Evolutionary conservation across 2,797 vertebrate genomes (phyloP), one percentile per base, ranked within the genome.

Genomic region (Pseudochromis fuscus): DNA sequence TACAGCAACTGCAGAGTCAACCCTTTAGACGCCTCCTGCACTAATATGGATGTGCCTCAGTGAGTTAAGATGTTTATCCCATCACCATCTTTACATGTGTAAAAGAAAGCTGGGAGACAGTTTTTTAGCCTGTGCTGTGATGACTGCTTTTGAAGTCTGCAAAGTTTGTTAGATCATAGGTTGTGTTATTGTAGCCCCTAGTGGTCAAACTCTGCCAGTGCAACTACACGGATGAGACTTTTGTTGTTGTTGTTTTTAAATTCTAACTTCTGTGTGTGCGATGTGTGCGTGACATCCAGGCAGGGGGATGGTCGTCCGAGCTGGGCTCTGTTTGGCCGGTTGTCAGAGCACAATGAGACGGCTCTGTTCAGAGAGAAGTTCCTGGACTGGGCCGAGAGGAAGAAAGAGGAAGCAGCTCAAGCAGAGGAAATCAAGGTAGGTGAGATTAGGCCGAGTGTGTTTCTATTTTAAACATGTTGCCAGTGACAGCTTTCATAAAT

Each of bases 301-400:
- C 67, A 90, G 67, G 94, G 94, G 10, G 93, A 95, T 30, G 80
- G 91, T 8, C 93, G 95, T 30, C 95, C 95, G 0, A 92, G 90
- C 55, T 95, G 95, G 95, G 71, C 93, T 56, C 84, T 95, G 61
- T 95, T 95, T 56, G 95, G 94, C 12, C 89, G 95, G 2, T 79
- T 95, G 72, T 95, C 95, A 0, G 94, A 95, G 86, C 94, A 95
- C 92, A 95, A 95, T 27, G 95, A 95, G 82, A 95, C 95, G 0
- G 66, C 94, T 3, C 81, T 95, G 72, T 95, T 95, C 90, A 94
- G 83, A 85, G 95, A 95, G 87, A 95, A 95, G 84, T 95, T 95
- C 85, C 87, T 95, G 63, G 95, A 95, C 79, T 95, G 95, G 95
- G 92, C 94, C 0, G 94, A 95, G 69, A 91, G 83, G 81, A 93